Evolutionary conservation across 2,888 invertebrate genomes (phyloP), one percentile per base, ranked within the genome.

Genomic region (Chrysolina oricalcia): DNA sequence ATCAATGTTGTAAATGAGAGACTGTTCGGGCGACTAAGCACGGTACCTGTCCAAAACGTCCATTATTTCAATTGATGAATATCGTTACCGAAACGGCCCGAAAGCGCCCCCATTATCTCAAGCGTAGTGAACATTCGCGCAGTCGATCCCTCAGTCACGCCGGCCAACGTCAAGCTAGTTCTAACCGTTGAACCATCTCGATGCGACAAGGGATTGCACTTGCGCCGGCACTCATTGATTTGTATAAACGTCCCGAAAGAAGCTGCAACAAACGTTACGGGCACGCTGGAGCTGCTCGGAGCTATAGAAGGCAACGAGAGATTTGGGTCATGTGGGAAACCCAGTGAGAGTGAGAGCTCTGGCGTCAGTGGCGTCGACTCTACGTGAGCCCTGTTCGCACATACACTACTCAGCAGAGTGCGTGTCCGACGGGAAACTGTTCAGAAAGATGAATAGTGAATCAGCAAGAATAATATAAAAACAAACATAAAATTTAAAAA

Each of bases 161-260:
- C 5, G 4, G 4, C 53, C 21, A 53, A 53, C 5, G 53, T 13
- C 11, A 10, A 53, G 13, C 19, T 19, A 9, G 40, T 53, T 56
- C 53, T 68, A 56, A 63, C 75, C 56, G 72, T 72, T 48, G 70
- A 75, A 75, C 73, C 73, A 82, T 82, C 80, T 80, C 85, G 87
- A 85, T 88, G 88, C 87, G 87, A 86, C 88, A 87, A 80, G 83
- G 78, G 79, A 82, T 82, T 83, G 86, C 87, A 84, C 87, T 86
- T 87, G 88, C 88, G 87, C 85, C 79, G 78, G 76, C 82, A 82
- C 83, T 88, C 88, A 88, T 88, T 88, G 88, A 88, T 88, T 87
- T 87, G 85, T 83, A 84, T 78, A 82, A 83, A 82, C 80, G 78
- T 80, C 77, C 68, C 75, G 85, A 71, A 78, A 77, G 78, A 83